Base-by-base conservation (phyloP, 37 sponge, comb jelly and placozoan genomes). In the Amphimedon queenslandica region DNA sequence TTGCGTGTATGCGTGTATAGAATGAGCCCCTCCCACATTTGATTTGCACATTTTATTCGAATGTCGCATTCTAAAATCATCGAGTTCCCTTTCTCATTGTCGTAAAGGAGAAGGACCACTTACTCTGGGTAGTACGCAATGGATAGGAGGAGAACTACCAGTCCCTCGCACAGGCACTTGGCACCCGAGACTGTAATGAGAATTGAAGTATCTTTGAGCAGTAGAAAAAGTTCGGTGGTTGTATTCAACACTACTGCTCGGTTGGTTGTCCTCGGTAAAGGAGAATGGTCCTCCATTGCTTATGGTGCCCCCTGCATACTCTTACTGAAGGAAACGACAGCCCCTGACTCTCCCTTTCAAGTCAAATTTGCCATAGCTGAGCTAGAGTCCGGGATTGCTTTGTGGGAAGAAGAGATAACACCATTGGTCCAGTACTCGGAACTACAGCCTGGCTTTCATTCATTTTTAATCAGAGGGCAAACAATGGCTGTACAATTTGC, bases 161-260 rank as follows among this genome's bases (percentile, higher is more conserved):
- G 61, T 25, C 61, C 61, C 5, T 13, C 8, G 28, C 21, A n/a
- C 5, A 13, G 61, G 27, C 61, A 60, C 32, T 58, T 91, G 40
- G 57, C 76, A 1, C 25, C 77, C 21, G 87, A 87, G 37, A 80
- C 79, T 11, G 63, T 92, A 4, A 87, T 82, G 37, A 79, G 92
- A 6, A 92, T 92, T 30, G 84, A 92, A 55, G 88, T 92, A 66
- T 87, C 88, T 37, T 83, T 92, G 23, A 77, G 87, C 27, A 87
- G 88, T 47, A 67, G 80, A 13, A 83, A 75, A 65, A 83, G 74
- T 40, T 80, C 84, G 0, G 92, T 77, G 42, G 76, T 83, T 65
- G 92, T 92, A 35, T 51, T 83, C 58, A 66, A 66, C 57, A 83
- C 87, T 11, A 74, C 71, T 16, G 84, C 88, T 5, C 30, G 88